These are phyloP conservation scores for Clitarchus hookeri DNA, from an alignment of 2,888 invertebrate species.

Conservation along the genomic window DNA sequence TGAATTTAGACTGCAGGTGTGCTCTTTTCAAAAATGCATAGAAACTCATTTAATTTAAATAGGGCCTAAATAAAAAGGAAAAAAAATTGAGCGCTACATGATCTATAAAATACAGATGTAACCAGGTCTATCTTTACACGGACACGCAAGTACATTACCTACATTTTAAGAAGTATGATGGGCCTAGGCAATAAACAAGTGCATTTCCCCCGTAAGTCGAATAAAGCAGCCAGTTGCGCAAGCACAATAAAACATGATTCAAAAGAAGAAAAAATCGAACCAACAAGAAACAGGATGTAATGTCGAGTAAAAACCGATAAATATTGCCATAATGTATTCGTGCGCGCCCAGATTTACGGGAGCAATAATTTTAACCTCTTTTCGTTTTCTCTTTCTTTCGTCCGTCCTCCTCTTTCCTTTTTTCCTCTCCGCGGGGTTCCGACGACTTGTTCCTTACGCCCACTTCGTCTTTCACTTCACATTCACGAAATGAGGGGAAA, in stretches of 20 bases:
- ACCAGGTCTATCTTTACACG: no score
- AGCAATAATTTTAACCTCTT: conserved; percentile 15
- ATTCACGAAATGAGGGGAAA: background rate
- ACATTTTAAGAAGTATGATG: no score
- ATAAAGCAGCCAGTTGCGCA: background rate
- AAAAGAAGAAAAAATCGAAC: background rate
- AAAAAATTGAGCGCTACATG: no score
- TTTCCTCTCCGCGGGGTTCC: background rate
- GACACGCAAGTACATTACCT: no score
- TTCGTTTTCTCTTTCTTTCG: background rate
- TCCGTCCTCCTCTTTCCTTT: background rate
- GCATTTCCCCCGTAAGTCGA: background rate
- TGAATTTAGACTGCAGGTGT: no score
- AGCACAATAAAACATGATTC: background rate
- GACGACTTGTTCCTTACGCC: background rate
- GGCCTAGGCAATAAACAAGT: no score
- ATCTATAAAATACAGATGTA: no score
- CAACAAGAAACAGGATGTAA: background rate
- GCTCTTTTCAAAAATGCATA: no score
- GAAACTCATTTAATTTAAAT: no score
- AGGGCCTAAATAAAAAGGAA: no score
- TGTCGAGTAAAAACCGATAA: conserved; percentile 8
- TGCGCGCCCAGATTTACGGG: background rate
- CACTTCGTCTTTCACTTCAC: background rate
- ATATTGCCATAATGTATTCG: background rate